Evolutionary conservation across 2,888 invertebrate species (phyloP).

Genomic region (Himalopsyche tibetana): DNA sequence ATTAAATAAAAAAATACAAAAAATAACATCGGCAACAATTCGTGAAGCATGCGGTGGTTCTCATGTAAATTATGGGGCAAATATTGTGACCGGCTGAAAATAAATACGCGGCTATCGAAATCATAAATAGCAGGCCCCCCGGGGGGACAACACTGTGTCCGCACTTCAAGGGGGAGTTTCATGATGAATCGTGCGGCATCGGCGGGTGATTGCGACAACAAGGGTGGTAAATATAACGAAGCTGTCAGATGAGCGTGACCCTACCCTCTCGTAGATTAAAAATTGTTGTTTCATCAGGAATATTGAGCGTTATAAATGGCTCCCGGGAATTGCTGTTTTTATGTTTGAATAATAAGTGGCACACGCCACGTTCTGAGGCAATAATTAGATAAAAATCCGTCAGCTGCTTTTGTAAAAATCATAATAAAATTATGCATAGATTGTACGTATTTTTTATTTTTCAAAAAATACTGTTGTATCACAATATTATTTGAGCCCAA

Average conservation of each 20-base stretch:
- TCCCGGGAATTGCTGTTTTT: constrained; percentile 14
- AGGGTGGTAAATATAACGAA: constrained; percentile 14
- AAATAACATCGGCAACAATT: background rate
- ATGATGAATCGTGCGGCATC: constrained; percentile 24
- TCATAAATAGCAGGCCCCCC: constrained; percentile 19
- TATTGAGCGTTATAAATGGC: constrained; percentile 34
- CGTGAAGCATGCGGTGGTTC: background rate
- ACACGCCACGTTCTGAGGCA: background rate
- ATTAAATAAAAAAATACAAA: background rate
- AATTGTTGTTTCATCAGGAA: constrained; percentile 30
- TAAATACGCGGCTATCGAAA: constrained; percentile 30
- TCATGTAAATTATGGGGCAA: constrained; percentile 8
- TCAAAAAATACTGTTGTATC: no score
- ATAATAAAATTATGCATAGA: background rate
- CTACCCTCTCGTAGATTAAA: constrained; percentile 10
- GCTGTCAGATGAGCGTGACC: constrained; percentile 21
- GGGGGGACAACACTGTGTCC: background rate
- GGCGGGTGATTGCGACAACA: constrained; percentile 14
- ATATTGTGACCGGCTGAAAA: constrained; percentile 12
- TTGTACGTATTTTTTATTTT: no score
- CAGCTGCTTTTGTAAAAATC: background rate
- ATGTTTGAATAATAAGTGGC: constrained; percentile 22
- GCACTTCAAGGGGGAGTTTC: background rate
- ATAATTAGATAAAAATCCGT: background rate
- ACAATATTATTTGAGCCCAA: no score